A percentile compares a stretch with the other conserved stretches of the same genome.
Conservation (phyloP, 2,888 invertebrate species). For the Melanotus villosus region DNA sequence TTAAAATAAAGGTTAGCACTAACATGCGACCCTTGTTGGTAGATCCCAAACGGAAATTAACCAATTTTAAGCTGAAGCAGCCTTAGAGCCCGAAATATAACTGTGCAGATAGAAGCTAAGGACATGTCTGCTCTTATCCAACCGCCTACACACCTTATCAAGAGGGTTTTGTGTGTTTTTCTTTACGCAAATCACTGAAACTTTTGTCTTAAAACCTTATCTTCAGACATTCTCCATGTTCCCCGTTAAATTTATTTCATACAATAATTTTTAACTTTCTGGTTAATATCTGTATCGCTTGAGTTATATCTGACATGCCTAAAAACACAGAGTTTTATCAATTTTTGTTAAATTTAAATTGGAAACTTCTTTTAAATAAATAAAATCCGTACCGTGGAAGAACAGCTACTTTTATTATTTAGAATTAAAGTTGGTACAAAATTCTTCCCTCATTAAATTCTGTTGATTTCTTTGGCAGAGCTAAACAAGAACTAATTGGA, state of each 20-base stretch:
- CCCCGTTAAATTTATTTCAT: constrained; percentile 5
- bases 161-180: constrained; percentile 38
- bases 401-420: no score
- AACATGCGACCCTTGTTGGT: constrained; percentile 49
- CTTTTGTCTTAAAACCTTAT: constrained; percentile 43
- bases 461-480: no score
- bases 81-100: constrained; percentile 46
- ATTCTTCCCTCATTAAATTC: no score
- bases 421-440: no score
- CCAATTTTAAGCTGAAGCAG: constrained; percentile 50
- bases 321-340: no score
- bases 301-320: no score
- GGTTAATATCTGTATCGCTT: no score
- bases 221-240: constrained; percentile 26
- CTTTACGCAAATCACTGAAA: constrained; percentile 39
- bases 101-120: constrained; percentile 41
- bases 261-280: background rate
- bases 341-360: no score
- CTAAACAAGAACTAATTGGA: no score
- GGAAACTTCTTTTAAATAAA: no score
- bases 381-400: no score
- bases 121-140: constrained; percentile 42
- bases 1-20: constrained; percentile 48
- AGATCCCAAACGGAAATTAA: constrained; percentile 52
- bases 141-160: constrained; percentile 42